Conservation (phyloP, 2,888 invertebrate genomes). For the Molorchus minor region DNA sequence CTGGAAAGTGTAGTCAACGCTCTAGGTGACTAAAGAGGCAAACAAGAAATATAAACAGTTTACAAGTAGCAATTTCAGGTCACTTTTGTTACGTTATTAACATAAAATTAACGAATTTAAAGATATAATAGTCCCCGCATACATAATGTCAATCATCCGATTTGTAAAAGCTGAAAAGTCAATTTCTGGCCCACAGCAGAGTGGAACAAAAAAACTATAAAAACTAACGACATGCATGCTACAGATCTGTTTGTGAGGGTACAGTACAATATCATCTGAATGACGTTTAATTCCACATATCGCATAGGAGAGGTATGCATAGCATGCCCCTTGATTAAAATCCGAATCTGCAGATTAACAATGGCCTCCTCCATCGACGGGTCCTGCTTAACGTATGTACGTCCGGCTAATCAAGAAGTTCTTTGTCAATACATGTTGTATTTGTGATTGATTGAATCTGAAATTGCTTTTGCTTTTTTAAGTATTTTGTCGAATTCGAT, state of each 20-base stretch:
- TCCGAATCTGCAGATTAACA: conserved; percentile 58
- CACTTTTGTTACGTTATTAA: conserved; percentile 52
- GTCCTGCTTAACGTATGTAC: conserved; percentile 54
- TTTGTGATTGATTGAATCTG: conserved; percentile 61
- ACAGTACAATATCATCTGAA: conserved; percentile 58
- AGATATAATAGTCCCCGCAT: conserved; percentile 46
- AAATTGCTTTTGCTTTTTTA: conserved; percentile 58
- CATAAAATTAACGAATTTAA: conserved; percentile 45
- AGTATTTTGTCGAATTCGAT: conserved; percentile 23
- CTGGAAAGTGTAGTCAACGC: no score
- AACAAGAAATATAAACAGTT: conserved; percentile 39
- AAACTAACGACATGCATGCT: conserved; percentile 30
- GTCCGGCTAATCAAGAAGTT: conserved; percentile 60
- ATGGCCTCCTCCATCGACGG: conserved; percentile 53
- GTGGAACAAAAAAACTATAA: conserved; percentile 20
- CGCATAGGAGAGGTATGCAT: conserved; percentile 57
- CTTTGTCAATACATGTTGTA: conserved; percentile 59
- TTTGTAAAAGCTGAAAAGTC: conserved; percentile 20
- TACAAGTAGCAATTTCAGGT: conserved; percentile 46
- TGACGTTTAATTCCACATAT: conserved; percentile 61
- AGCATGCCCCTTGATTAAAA: conserved; percentile 61
- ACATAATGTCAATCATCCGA: conserved; percentile 43
- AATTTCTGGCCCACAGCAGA: conserved; percentile 8
- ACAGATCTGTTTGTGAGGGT: conserved; percentile 56
- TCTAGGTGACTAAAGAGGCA: no score